Conservation (phyloP, 2,888 invertebrate genomes). For the Euzophera pinguis region DNA sequence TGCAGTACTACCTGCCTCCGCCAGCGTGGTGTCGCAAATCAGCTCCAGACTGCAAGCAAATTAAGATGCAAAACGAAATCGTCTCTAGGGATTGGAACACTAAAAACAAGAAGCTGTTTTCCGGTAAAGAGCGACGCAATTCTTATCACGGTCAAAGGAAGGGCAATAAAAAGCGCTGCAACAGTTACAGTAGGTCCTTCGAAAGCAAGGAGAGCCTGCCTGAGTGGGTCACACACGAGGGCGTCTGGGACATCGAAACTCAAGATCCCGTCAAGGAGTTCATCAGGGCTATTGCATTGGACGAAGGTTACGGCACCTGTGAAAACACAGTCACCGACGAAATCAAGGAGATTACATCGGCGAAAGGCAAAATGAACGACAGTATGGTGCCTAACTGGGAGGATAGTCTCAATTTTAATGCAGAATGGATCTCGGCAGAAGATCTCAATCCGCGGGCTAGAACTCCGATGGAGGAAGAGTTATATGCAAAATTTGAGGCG, state of each 20-base stretch:
- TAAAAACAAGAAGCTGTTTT: slow-evolving; percentile 55
- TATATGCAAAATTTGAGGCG: slow-evolving; percentile 81
- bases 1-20: slow-evolving; percentile 67
- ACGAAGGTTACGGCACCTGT: slow-evolving; percentile 76
- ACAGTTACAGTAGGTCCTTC: slow-evolving; percentile 63
- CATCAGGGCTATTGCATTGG: slow-evolving; percentile 65
- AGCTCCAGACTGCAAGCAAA: slow-evolving; percentile 37
- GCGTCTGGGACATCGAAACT: slow-evolving; percentile 73
- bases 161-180: slow-evolving; percentile 58
- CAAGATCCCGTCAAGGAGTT: slow-evolving; percentile 74
- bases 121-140: slow-evolving; percentile 67
- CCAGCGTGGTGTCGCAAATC: slow-evolving; percentile 69
- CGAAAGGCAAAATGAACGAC: slow-evolving; percentile 42
- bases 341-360: slow-evolving; percentile 42
- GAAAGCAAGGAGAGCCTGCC: slow-evolving; percentile 70
- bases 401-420: slow-evolving; percentile 50
- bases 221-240: slow-evolving; percentile 78
- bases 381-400: slow-evolving; percentile 62
- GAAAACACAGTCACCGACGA: slow-evolving; percentile 72
- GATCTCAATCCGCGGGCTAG: slow-evolving; percentile 48
- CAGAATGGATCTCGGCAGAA: slow-evolving; percentile 57
- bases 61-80: slow-evolving; percentile 68
- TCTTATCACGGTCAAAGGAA: slow-evolving; percentile 64
- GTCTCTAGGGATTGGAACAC: slow-evolving; percentile 58
- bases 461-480: slow-evolving; percentile 68